Evolutionary conservation across 1,140 invertebrate genomes (phyloP), one percentile per base, ranked within the genome.

Genomic region (Tetranychus cinnabarinus): DNA sequence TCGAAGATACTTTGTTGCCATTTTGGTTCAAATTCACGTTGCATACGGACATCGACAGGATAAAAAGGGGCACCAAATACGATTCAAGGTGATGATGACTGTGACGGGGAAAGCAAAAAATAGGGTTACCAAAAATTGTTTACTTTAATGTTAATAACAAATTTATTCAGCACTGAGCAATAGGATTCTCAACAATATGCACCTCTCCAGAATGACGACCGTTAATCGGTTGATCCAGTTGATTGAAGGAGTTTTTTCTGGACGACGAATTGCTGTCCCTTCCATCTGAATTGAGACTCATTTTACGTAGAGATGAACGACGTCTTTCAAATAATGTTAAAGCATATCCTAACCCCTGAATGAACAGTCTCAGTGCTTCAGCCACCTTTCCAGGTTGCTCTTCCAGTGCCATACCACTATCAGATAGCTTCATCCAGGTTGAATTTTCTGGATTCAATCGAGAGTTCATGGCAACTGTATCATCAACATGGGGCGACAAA

Each of bases 341-440:
- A 36, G 64, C 57, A 78, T 96, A 97, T 72, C 95, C 95, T 76
- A 96, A 86, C 65, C 95, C 96, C 78, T 99, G 95, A 62, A 98
- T 80, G 76, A 98, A 98, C 61, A 98, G 80, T 70, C 88, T 78
- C 74, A 98, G 87, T 52, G 93, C 91, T 77, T 98, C 92, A 68
- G 87, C 85, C 64, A 98, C 83, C 81, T 97, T 97, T 66, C 81
- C 87, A 15, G 95, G 93, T 74, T 95, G 88, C 73, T 99, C 96
- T 77, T 98, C 95, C 65, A 98, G 74, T 3, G 97, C 89, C 86
- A 98, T 91, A 62, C 92, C 91, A 74, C 90, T 93, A 73, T 98
- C 93, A 56, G 89, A 91, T 65, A 97, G 85, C 83, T 98, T 97
- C 81, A 98, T 86, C 89, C 93, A 97, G 37, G 91, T 92, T 34